These are phyloP conservation scores for Coendou prehensilis DNA, from an alignment of 2,797 vertebrate species.

Conservation along the genomic window DNA sequence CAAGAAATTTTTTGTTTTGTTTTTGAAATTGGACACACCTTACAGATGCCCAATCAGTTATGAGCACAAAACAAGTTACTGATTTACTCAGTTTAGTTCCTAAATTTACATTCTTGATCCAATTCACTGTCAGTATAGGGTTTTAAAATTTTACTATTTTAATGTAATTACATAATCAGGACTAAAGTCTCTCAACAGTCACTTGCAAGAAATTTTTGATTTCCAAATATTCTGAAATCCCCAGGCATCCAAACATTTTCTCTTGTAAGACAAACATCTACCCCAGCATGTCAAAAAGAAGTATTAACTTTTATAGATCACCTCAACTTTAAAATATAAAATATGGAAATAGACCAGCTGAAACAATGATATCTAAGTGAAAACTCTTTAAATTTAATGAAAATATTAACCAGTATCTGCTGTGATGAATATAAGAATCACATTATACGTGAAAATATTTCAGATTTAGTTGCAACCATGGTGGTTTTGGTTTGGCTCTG, in stretches of 20 bases:
- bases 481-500: conserved; percentile 87
- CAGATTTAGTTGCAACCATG: conserved; percentile 88
- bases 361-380: conserved; percentile 85
- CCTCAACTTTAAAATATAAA: conserved; percentile 80
- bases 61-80: conserved; percentile 87
- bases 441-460: conserved; percentile 88
- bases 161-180: conserved; percentile 81
- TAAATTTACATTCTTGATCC: conserved; percentile 86
- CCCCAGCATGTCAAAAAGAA: conserved; percentile 63
- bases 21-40: conserved; percentile 82
- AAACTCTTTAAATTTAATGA: conserved; percentile 85
- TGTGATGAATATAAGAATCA: conserved; percentile 85
- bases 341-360: conserved; percentile 75
- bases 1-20: conserved; percentile 86
- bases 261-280: conserved; percentile 59
- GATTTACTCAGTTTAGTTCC: conserved; percentile 86
- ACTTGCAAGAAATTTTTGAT: conserved; percentile 74
- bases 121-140: conserved; percentile 81
- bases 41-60: conserved; percentile 85
- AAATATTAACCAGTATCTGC: conserved; percentile 84
- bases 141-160: conserved; percentile 81
- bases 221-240: conserved; percentile 38
- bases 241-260: conserved; percentile 74
- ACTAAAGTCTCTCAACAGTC: conserved; percentile 70
- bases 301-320: conserved; percentile 72